Evolutionary conservation across 1,140 invertebrate genomes (phyloP).

Genomic region (Macrobrachium nipponense): DNA sequence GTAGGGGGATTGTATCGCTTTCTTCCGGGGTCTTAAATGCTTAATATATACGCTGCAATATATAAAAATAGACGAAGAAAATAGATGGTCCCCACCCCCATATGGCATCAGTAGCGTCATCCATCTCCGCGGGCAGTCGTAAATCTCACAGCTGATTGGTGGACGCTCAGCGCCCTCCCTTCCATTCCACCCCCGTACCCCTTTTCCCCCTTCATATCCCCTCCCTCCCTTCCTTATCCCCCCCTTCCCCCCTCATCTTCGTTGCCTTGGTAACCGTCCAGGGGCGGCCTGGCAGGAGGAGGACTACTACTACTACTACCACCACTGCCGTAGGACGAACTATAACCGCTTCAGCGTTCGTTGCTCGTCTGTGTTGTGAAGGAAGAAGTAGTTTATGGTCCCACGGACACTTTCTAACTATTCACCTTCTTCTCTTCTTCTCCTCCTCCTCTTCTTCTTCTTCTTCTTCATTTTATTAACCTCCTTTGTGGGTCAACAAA

Average conservation of each 20-base stretch:
- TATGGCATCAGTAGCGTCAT: slow-evolving; percentile 61
- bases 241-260: slow-evolving; percentile 5
- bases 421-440: neutral
- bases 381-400: slow-evolving; percentile 56
- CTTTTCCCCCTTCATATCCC: neutral
- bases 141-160: slow-evolving; percentile 62
- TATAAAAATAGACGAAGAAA: slow-evolving; percentile 57
- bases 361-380: slow-evolving; percentile 39
- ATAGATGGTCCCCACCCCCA: slow-evolving; percentile 56
- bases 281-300: slow-evolving; percentile 54
- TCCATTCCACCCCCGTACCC: neutral
- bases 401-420: neutral
- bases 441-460: no score
- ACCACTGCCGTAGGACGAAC: slow-evolving; percentile 1
- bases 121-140: slow-evolving; percentile 59
- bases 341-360: slow-evolving; percentile 22
- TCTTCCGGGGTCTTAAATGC: slow-evolving; percentile 51
- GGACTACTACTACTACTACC: no score
- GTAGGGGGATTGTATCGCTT: slow-evolving; percentile 6
- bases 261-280: slow-evolving; percentile 56
- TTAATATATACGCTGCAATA: slow-evolving; percentile 5
- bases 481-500: neutral
- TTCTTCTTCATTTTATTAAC: neutral
- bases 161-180: slow-evolving; percentile 58
- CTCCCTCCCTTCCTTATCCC: neutral